Evolutionary conservation across 2,888 invertebrate species (phyloP).

Genomic region (Drosophila pseudotakahashii): DNA sequence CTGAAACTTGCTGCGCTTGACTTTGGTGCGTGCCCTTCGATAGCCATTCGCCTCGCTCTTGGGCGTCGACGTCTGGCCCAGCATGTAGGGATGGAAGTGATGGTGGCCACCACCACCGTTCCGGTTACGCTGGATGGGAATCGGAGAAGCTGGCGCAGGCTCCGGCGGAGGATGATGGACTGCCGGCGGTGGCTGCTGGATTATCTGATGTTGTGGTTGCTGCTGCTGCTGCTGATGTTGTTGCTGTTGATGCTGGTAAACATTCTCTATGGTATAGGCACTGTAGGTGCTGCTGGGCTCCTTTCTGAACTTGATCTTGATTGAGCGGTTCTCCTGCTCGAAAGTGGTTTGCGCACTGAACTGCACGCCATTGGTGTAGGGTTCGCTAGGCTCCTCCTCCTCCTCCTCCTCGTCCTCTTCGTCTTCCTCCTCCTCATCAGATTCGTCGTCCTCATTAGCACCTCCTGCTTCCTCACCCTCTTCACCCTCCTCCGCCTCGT

Average conservation of each 20-base stretch:
- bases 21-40: conserved; percentile 65
- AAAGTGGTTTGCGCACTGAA: conserved; percentile 80
- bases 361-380: conserved; percentile 70
- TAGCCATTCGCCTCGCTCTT: conserved; percentile 67
- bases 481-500: conserved; percentile 33
- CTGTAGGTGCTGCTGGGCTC: conserved; percentile 81
- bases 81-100: conserved; percentile 81
- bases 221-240: conserved; percentile 26
- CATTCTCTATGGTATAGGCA: conserved; percentile 81
- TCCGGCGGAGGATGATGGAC: conserved; percentile 10
- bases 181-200: conserved; percentile 8
- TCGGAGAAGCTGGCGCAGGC: conserved; percentile 34
- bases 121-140: conserved; percentile 53
- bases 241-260: conserved; percentile 71
- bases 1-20: conserved; percentile 73
- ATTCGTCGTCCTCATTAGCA: conserved; percentile 49
- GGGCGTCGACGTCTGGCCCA: conserved; percentile 82
- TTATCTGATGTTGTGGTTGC: conserved; percentile 17
- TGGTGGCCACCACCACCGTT: conserved; percentile 79
- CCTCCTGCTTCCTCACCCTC: conserved; percentile 49
- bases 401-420: conserved; percentile 46
- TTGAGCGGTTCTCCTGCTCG: conserved; percentile 82
- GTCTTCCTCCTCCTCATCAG: conserved; percentile 49
- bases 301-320: conserved; percentile 84
- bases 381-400: conserved; percentile 50